Evolutionary conservation across 2,113 vertebrate genomes (phyloP).

Genomic region (Chaetura pelagica): DNA sequence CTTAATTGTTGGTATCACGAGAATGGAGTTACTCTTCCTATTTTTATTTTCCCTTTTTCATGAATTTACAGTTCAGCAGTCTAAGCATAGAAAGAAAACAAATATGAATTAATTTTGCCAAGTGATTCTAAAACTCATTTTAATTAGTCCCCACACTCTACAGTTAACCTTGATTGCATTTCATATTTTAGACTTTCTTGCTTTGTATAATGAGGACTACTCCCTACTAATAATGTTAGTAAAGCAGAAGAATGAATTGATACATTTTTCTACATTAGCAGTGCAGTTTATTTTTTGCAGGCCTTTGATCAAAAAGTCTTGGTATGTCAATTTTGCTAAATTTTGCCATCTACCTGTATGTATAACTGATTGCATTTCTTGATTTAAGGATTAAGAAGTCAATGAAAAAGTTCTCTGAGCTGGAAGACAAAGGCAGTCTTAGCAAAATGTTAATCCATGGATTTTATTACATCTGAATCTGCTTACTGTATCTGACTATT

Average conservation of each 20-base stretch:
- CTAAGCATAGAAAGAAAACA: slow-evolving; percentile 37
- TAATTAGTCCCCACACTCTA: slow-evolving; percentile 45
- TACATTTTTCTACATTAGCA: slow-evolving; percentile 24
- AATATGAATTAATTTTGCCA: slow-evolving; percentile 49
- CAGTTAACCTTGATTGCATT: slow-evolving; percentile 40
- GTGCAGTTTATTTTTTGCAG: background rate
- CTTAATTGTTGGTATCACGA: slow-evolving; percentile 19
- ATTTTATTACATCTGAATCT: slow-evolving; percentile 22
- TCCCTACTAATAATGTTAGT: slow-evolving; percentile 17
- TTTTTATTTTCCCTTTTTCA: slow-evolving; percentile 42
- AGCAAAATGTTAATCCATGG: background rate
- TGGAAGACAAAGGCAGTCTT: slow-evolving; percentile 29
- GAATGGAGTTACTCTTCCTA: slow-evolving; percentile 11
- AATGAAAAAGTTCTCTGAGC: slow-evolving; percentile 9
- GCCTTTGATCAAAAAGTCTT: slow-evolving; percentile 13
- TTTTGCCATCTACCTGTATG: slow-evolving; percentile 8
- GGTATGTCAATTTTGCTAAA: slow-evolving; percentile 32
- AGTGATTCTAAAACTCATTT: slow-evolving; percentile 40
- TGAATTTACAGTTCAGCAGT: slow-evolving; percentile 45
- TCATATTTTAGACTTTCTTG: slow-evolving; percentile 32
- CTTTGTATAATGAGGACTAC: slow-evolving; percentile 23
- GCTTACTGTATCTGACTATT: slow-evolving; percentile 3
- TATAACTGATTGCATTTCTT: slow-evolving; percentile 45
- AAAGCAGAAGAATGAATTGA: slow-evolving; percentile 17
- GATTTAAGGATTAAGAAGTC: slow-evolving; percentile 55